phyloP scores from a whole-genome alignment of 2,113 vertebrate genomes.

The Rhadina sibilatrix region DNA sequence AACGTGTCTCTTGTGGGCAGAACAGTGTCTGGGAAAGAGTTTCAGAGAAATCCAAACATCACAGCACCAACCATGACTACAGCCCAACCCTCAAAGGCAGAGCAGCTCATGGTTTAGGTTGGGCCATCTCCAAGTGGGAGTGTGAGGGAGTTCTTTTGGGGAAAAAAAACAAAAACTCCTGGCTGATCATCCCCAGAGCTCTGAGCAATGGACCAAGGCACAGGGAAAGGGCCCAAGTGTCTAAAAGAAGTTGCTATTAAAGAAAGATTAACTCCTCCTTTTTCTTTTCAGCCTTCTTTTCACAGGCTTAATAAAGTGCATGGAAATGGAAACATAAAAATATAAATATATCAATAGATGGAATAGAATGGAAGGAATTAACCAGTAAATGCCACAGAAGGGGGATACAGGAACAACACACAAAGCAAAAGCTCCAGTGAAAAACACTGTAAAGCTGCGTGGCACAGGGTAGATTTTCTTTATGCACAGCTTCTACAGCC shows the following conservation, averaged over 20 bases:
- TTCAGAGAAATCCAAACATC: too few species aligned
- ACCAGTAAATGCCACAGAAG: accelerated
- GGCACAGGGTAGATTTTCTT: background rate
- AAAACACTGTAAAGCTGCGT: accelerated
- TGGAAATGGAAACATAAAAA: background rate
- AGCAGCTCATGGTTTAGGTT: background rate
- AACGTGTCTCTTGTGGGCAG: too few species aligned
- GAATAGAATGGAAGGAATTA: background rate
- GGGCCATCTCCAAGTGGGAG: background rate
- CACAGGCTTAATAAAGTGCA: accelerated
- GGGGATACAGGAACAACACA: background rate
- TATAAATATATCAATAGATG: background rate
- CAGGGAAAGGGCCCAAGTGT: background rate
- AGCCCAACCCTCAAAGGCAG: background rate
- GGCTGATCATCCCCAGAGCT: background rate
- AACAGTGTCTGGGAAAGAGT: too few species aligned
- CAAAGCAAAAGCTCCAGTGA: background rate
- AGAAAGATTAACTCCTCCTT: background rate
- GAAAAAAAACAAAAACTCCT: background rate
- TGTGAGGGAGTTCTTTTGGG: background rate
- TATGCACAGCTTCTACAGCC: background rate
- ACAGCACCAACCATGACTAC: too few species aligned
- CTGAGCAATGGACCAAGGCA: background rate
- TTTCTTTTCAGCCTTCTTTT: background rate
- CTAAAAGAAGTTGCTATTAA: background rate